Percentiles rank a stretch among this genome's conserved stretches.
phyloP scores from a whole-genome alignment of 1,140 invertebrate species.

The Monomorium pharaonis region DNA sequence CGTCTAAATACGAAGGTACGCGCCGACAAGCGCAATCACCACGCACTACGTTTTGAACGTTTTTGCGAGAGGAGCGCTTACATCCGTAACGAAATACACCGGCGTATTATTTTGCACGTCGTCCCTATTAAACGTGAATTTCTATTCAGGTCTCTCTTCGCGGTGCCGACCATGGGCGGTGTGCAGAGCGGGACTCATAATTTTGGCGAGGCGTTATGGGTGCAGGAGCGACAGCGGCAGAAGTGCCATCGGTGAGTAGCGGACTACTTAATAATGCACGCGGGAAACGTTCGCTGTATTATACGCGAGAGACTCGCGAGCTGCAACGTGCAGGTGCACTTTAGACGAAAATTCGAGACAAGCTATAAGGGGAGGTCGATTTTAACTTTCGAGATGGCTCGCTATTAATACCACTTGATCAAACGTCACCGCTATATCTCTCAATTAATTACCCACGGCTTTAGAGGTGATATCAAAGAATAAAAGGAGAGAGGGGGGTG shows the following conservation, averaged over 20 bases:
- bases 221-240: slow-evolving; percentile 82
- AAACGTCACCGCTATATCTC: neutral
- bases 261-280: neutral
- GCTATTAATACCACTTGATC: no score
- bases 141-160: slow-evolving; percentile 59
- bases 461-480: no score
- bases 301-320: neutral
- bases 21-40: neutral
- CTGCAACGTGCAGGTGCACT: neutral
- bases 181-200: slow-evolving; percentile 82
- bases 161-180: slow-evolving; percentile 78
- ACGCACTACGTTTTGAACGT: neutral
- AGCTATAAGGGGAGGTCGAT: neutral
- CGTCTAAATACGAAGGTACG: neutral
- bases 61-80: neutral
- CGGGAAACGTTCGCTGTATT: neutral
- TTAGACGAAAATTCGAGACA: neutral
- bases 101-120: neutral
- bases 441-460: slow-evolving; percentile 6
- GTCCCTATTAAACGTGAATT: slow-evolving; percentile 38
- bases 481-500: no score
- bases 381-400: neutral
- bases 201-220: slow-evolving; percentile 83
- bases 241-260: slow-evolving; percentile 79
- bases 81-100: neutral